A percentile compares a stretch with the other conserved stretches of the same genome.
These are phyloP conservation scores for Coreius guichenoti DNA, from an alignment of 2,797 vertebrate genomes.

Conservation along the genomic window DNA sequence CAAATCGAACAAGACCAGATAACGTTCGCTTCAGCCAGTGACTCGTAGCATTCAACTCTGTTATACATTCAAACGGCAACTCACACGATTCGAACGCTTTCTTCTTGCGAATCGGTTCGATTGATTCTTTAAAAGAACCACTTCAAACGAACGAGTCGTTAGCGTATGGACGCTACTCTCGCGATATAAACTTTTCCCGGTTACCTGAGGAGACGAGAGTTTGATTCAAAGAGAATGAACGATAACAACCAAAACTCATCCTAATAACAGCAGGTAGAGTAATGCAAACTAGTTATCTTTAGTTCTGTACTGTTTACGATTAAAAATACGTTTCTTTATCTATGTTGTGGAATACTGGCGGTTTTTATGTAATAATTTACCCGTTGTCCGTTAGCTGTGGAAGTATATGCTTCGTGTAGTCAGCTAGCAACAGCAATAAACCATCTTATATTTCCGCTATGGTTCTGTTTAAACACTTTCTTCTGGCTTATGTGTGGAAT, in stretches of 20 bases:
- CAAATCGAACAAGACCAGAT: neutral
- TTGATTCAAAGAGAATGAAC: conserved; percentile 60
- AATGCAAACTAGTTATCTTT: neutral
- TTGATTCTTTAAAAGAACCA: conserved; percentile 28
- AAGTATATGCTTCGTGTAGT: neutral
- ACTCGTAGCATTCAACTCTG: conserved; percentile 1
- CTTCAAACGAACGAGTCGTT: conserved; percentile 26
- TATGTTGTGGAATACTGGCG: neutral
- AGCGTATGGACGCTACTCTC: conserved; percentile 65
- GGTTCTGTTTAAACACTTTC: neutral
- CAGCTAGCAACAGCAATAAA: conserved; percentile 28
- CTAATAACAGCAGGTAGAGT: neutral
- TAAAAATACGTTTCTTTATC: neutral
- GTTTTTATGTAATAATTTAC: conserved; percentile 28
- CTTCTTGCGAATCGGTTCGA: conserved; percentile 16
- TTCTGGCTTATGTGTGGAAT: neutral
- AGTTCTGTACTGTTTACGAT: neutral
- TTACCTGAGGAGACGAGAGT: conserved; percentile 78
- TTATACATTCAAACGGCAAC: neutral
- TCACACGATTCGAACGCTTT: neutral
- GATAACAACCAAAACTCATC: neutral
- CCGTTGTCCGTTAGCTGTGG: conserved; percentile 5
- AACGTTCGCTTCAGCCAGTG: neutral
- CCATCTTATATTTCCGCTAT: neutral
- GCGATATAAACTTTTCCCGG: conserved; percentile 71